Conservation (phyloP, 2,113 vertebrate species). For the Fukomys damarensis region DNA sequence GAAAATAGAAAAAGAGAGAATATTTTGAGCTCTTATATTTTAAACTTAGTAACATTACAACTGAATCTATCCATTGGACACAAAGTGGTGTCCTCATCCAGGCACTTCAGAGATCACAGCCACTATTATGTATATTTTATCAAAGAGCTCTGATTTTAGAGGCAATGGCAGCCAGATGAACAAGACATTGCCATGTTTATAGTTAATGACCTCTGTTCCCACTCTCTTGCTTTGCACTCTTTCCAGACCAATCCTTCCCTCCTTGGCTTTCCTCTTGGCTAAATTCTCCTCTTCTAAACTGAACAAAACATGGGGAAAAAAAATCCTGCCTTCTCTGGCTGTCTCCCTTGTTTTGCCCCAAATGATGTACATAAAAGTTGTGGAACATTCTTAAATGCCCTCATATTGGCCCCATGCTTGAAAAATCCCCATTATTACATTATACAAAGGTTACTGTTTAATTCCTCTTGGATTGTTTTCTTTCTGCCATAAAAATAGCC, state of each 20-base stretch:
- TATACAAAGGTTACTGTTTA: background rate
- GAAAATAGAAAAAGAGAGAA: background rate
- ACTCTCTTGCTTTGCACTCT: background rate
- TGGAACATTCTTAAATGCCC: conserved; percentile 48
- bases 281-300: background rate
- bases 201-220: background rate
- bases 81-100: background rate
- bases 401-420: background rate
- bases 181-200: background rate
- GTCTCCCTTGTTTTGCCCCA: background rate
- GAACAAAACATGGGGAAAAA: background rate
- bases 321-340: background rate
- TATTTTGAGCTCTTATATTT: conserved; percentile 38
- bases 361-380: conserved; percentile 12
- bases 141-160: conserved; percentile 29
- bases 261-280: background rate
- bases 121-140: background rate
- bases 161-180: background rate
- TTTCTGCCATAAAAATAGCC: conserved; percentile 66
- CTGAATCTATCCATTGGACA: background rate
- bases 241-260: background rate
- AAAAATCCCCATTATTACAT: conserved; percentile 32
- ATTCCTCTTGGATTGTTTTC: background rate
- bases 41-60: conserved; percentile 41
- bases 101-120: background rate